These are phyloP conservation scores for Puntigrus tetrazona DNA, from an alignment of 2,113 vertebrate species.

Conservation along the genomic window DNA sequence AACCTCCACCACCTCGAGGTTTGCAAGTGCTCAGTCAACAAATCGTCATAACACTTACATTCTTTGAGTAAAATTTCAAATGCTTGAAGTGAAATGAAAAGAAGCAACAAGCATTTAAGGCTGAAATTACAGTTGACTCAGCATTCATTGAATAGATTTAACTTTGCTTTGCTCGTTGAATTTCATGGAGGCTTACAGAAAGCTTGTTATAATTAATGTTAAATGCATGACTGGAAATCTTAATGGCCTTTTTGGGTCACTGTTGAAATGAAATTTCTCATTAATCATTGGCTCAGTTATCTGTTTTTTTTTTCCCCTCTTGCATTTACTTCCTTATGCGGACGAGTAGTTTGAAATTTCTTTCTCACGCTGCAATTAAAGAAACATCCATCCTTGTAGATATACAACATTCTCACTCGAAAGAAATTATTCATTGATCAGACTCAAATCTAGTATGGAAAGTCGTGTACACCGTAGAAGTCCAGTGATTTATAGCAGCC, in stretches of 20 bases:
- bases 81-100: slow-evolving; percentile 44
- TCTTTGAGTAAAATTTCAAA: slow-evolving; percentile 17
- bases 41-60: not conserved
- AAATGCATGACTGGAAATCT: slow-evolving; percentile 72
- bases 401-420: not conserved
- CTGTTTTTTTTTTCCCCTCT: slow-evolving; percentile 57
- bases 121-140: slow-evolving; percentile 58
- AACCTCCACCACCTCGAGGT: not conserved
- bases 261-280: slow-evolving; percentile 72
- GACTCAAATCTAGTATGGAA: not conserved
- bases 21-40: not conserved
- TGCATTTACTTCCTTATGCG: slow-evolving; percentile 41
- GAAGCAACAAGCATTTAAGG: slow-evolving; percentile 35
- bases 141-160: slow-evolving; percentile 61
- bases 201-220: slow-evolving; percentile 73
- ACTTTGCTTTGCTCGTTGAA: slow-evolving; percentile 72
- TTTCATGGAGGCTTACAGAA: slow-evolving; percentile 73
- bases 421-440: not conserved
- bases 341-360: not conserved
- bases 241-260: slow-evolving; percentile 76
- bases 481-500: not conserved
- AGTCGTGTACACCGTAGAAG: not conserved
- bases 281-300: slow-evolving; percentile 70
- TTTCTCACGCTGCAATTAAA: slow-evolving; percentile 10
- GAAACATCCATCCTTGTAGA: not conserved